Base-by-base conservation (phyloP, 2,113 vertebrate species). In the Pagrus major region DNA sequence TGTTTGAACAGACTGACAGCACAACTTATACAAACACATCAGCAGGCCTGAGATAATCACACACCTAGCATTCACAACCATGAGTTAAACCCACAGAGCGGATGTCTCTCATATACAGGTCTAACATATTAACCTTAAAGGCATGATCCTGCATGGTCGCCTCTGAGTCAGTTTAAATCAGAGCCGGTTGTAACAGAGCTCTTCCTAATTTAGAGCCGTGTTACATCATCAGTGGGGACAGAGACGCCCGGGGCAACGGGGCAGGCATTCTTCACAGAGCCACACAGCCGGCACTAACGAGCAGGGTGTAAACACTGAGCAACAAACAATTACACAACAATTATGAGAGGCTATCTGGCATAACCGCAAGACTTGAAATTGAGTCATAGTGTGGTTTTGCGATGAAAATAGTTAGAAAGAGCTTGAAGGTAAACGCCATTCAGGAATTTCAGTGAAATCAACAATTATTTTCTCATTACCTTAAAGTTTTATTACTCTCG, bases 91-190 rank as follows among this genome's bases (percentile, higher is more conserved):
- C 41, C 71, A 61, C 58, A 51, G 9, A 60, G 27, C 6, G 37
- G 71, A 84, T 66, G 72, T 70, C 23, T 68, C 21, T 65, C 58
- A 49, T 65, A 64, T 75, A 77, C 44, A 67, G 64, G 60, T 78
- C 65, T 71, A 59, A 37, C 64, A 49, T 44, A 18, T 71, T 78
- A 54, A 80, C 78, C 76, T 80, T 27, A 23, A 6, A 59, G 60
- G 31, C 46, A 59, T 42, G 69, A 70, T 10, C 31, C 71, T 0
- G 5, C 58, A 35, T 54, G 31, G 64, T 56, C 27, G 21, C 27
- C 72, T 55, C 44, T 23, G 46, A 68, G 80, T 84, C 80, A 66
- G 16, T 63, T 80, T 68, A 52, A 56, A 85, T 87, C 63, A 84
- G 51, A 70, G 51, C 14, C 42, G 55, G 46, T 52, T 33, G 47